These are phyloP conservation scores for Diachrysia chrysitis DNA, from an alignment of 2,888 invertebrate species.

Conservation along the genomic window DNA sequence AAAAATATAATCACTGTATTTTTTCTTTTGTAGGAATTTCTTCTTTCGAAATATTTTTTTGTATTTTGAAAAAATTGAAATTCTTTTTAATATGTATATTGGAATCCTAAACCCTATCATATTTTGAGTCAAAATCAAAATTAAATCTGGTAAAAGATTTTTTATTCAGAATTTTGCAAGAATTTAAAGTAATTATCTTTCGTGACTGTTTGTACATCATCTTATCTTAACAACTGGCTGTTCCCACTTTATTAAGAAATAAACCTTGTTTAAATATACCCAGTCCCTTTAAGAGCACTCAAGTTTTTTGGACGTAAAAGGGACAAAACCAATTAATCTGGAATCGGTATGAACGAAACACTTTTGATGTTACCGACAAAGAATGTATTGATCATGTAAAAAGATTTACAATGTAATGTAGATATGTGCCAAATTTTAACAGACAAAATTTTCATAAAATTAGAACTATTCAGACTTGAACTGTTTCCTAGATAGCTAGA, in stretches of 20 bases:
- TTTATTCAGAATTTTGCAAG: too few relatives aligned
- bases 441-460: too few relatives aligned
- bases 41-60: too few relatives aligned
- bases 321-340: not conserved
- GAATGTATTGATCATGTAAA: not conserved
- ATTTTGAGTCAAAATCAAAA: too few relatives aligned
- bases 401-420: not conserved
- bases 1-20: too few relatives aligned
- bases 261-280: constrained; percentile 2
- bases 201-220: not conserved
- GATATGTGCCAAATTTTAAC: not conserved
- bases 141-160: too few relatives aligned
- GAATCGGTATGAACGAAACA: not conserved
- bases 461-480: too few relatives aligned
- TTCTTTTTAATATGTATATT: too few relatives aligned
- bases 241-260: constrained; percentile 6
- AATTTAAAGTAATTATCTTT: not conserved
- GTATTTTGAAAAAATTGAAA: too few relatives aligned
- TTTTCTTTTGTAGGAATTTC: too few relatives aligned
- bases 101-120: too few relatives aligned
- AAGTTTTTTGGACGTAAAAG: not conserved
- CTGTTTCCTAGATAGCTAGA: too few relatives aligned
- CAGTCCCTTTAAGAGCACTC: constrained; percentile 5
- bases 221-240: not conserved
- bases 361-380: not conserved